Evolutionary conservation across 2,113 vertebrate genomes (phyloP), one percentile per base, ranked within the genome.

Genomic region (Paratilapia polleni): DNA sequence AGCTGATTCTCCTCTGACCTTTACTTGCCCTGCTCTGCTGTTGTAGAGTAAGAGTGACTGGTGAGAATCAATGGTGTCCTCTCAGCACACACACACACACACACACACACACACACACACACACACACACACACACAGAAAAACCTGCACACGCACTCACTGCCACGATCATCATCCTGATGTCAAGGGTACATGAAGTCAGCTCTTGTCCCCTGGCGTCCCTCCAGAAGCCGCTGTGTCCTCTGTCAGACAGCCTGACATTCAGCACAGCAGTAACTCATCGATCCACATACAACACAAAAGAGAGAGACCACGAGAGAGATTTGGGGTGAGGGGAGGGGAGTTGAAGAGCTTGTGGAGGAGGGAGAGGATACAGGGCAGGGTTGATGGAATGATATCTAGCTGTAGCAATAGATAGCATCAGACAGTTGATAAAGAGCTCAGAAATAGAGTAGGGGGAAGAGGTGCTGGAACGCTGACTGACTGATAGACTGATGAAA

Each of bases 231-330:
- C 83, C 0, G 28, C 22, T 22, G 83, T 84, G 86, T 86, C 94
- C 90, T 92, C 84, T 89, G 84, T 89, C 83, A 87, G 90, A 88
- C 87, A 84, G 74, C 22, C 84, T 90, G 91, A 92, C 94, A 93
- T 93, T 92, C 92, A 93, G 75, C 86, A 79, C 85, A 78, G 88
- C 84, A 34, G 68, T 54, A 82, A 85, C 59, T 80, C 84, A 94
- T 92, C 81, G 87, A 94, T 93, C 85, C 82, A 84, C 77, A 86
- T 41, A 64, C 81, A 79, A 73, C 64, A 22, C 12, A 12, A 54
- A 41, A 62, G 83, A 59, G 64, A 77, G 63, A 75, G 43, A 80
- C 26, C 47, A 19, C 12, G 47, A 38, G 54, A 63, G 68, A 62
- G 36, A 60, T 1, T 31, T 63, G 49, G 14, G 66, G 43, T 26